A percentile compares a stretch with the other conserved stretches of the same genome.
Conservation (phyloP, 2,113 vertebrate species). For the Acanthisitta chloris region DNA sequence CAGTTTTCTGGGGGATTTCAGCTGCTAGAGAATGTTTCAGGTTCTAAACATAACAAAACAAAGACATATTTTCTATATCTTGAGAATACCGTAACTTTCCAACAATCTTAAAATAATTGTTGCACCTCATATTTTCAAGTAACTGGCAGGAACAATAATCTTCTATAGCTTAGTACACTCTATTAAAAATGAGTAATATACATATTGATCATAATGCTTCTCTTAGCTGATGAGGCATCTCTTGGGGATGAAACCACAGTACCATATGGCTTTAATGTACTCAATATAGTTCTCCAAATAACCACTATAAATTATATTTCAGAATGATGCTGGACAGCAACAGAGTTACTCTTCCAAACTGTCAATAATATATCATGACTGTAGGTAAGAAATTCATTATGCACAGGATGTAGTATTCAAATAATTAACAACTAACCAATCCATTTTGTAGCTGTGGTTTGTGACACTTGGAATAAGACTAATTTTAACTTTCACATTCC, state of each 20-base stretch:
- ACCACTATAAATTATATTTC: constrained; percentile 54
- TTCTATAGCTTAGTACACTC: constrained; percentile 48
- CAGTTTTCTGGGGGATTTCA: constrained; percentile 3
- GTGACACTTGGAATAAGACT: neutral
- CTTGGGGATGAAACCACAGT: constrained; percentile 53
- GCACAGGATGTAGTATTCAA: neutral
- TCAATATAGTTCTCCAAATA: constrained; percentile 57
- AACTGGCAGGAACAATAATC: constrained; percentile 54
- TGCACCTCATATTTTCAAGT: constrained; percentile 57
- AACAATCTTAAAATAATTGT: constrained; percentile 59
- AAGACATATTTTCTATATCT: constrained; percentile 37
- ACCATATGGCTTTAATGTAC: constrained; percentile 59
- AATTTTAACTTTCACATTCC: constrained; percentile 26
- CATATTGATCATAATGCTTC: constrained; percentile 52
- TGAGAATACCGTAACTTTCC: constrained; percentile 38
- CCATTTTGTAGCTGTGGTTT: neutral
- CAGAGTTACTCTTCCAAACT: constrained; percentile 20
- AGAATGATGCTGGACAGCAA: constrained; percentile 39
- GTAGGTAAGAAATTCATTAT: constrained; percentile 40
- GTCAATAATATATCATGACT: neutral
- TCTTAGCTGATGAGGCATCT: constrained; percentile 56
- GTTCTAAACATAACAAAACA: constrained; percentile 30
- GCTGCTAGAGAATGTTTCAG: constrained; percentile 1
- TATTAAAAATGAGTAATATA: constrained; percentile 58
- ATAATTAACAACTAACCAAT: neutral